Evolutionary conservation across 2,113 vertebrate species (phyloP), one percentile per base, ranked within the genome.

Genomic region (Hymenochirus boettgeri): DNA sequence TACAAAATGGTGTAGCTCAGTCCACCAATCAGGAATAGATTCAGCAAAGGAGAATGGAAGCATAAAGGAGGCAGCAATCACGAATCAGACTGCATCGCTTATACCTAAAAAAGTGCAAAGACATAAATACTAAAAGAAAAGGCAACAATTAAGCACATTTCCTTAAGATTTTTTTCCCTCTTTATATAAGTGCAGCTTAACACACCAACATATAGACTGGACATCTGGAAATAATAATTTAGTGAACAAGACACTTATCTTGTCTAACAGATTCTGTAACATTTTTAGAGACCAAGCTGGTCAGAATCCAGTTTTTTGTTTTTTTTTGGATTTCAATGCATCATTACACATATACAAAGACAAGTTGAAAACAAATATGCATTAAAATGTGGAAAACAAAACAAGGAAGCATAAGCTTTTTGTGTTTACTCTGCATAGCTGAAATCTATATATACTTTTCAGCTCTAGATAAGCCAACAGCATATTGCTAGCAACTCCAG

Each of bases 371-470:
- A 60, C 27, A 73, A 82, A 76, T 73, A 3, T 42, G 39, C 17
- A 83, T 86, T 78, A 74, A 78, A 79, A 53, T 46, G 29, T 29
- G 18, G 25, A 67, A 59, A 67, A 42, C 18, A 52, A 31, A 88
- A 80, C 83, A 90, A 79, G 82, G 88, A 92, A 92, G 91, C 88
- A 81, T 91, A 92, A 90, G 87, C 89, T 85, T 86, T 87, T 82
- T 67, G 9, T 69, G 47, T 69, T 69, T 89, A 87, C 83, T 92
- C 94, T 97, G 94, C 96, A 99, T 98, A 97, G 95, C 94, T 95
- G 88, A 92, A 92, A 91, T 93, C 93, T 90, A 90, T 91, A 91
- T 91, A 62, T n/a, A 60, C 33, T 52, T 31, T 7, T 26, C 46
- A 57, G 48, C 47, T 53, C 31, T 66, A 56, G 45, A 59, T 29